Evolutionary conservation across 2,113 vertebrate genomes (phyloP), one percentile per base, ranked within the genome.

Genomic region (Coryphaenoides rupestris): DNA sequence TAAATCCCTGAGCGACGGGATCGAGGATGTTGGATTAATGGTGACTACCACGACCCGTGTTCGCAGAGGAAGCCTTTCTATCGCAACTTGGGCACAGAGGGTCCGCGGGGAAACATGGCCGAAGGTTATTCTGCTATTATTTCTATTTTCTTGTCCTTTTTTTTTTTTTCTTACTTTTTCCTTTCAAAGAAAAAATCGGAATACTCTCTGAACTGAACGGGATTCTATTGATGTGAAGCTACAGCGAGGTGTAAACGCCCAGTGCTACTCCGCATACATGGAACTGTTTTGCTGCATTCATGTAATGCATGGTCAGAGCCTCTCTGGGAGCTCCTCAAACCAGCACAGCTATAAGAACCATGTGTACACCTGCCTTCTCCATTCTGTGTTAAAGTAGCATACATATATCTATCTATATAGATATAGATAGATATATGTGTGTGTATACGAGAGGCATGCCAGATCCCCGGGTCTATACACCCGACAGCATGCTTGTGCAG

Each of bases 91-190:
- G 93, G 91, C 92, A 90, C 92, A 88, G 92, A 95, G 93, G 94
- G 94, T 95, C 93, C 86, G 91, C 92, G 91, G 93, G 95, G 93
- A 95, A 97, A 98, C 95, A 99, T 98, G 96, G 96, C 96, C 95
- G 95, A 98, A 98, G 96, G 96, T 98, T 94, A 94, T 84, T 82
- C 78, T 82, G 67, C 78, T 90, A 92, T 90, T 92, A 90, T 82
- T 80, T 69, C 21, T 84, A 80, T 87, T 83, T 89, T 86, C 84
- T 85, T 70, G 71, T 82, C 71, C 68, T 86, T 83, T 84, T 82
- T 84, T 67, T 69, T 73, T 83, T 84, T 82, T 84, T 67, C 68
- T 73, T 40, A 40, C 33, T 40, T 40, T 40, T 40, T 40, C 33
- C 33, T 40, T 40, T 9, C n/a, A n/a, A n/a, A 40, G 7, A 40